These are phyloP conservation scores for Ambastaia sidthimunki DNA, from an alignment of 2,797 vertebrate species.

Conservation along the genomic window DNA sequence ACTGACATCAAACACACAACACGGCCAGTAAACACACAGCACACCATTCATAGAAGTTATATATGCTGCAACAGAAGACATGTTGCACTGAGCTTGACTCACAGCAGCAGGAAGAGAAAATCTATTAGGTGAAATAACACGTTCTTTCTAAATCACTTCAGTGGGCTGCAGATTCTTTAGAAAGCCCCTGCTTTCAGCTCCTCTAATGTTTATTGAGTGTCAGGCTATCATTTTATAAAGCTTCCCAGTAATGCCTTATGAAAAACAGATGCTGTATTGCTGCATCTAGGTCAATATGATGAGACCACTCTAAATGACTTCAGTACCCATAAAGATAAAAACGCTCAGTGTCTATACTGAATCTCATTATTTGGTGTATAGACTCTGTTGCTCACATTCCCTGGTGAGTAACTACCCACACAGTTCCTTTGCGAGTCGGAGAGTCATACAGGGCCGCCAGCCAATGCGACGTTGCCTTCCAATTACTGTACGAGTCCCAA, in stretches of 20 bases:
- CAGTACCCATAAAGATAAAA: constrained; percentile 4
- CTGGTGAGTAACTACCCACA: background rate
- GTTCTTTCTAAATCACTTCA: constrained; percentile 31
- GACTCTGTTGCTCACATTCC: no score
- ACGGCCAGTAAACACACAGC: background rate
- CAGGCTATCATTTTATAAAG: constrained; percentile 24
- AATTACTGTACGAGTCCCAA: background rate
- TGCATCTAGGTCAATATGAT: constrained; percentile 29
- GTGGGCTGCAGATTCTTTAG: background rate
- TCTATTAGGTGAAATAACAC: constrained; percentile 48
- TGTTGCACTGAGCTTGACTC: background rate
- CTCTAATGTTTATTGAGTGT: constrained; percentile 31
- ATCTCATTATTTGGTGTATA: no score
- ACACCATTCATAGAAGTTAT: background rate
- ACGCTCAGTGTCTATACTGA: no score
- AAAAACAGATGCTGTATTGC: constrained; percentile 14
- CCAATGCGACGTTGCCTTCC: background rate
- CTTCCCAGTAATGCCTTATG: background rate
- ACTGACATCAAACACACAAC: constrained; percentile 1
- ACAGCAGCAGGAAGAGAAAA: constrained; percentile 16
- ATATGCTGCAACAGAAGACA: background rate
- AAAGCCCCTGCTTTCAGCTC: background rate
- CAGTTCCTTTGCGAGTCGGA: constrained; percentile 12
- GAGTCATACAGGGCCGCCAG: background rate
- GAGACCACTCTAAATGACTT: constrained; percentile 28